A percentile compares a stretch with the other conserved stretches of the same genome.
phyloP scores from a whole-genome alignment of 2,888 invertebrate species.

The Ceriagrion tenellum region DNA sequence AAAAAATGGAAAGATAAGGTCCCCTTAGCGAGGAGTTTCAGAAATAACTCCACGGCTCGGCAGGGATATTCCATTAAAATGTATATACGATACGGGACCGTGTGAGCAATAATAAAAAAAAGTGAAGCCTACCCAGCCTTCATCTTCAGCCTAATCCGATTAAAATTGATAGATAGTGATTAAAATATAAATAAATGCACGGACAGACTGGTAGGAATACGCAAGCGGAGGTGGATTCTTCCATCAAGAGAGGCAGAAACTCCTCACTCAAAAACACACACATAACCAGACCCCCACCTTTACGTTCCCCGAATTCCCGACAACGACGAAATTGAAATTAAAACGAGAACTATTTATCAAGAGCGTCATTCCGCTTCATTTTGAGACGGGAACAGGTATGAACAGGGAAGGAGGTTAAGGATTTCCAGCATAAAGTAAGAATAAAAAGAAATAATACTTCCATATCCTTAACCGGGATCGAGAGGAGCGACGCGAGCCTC shows the following conservation, averaged over 20 bases:
- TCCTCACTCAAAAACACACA: not conserved
- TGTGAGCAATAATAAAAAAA: not conserved
- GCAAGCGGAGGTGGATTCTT: not conserved
- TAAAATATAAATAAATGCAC: slow-evolving; percentile 9
- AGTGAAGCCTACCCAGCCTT: not conserved
- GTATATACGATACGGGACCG: not conserved
- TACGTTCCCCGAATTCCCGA: not conserved
- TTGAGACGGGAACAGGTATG: not conserved
- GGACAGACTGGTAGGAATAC: not conserved
- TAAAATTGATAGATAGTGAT: slow-evolving; percentile 28
- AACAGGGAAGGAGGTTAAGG: not conserved
- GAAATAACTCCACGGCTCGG: not conserved
- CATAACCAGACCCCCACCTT: not conserved
- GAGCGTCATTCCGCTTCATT: not conserved
- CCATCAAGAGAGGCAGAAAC: slow-evolving; percentile 15
- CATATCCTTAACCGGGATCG: not conserved
- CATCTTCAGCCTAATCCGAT: not conserved
- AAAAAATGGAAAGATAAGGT: not conserved
- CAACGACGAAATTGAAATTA: not conserved
- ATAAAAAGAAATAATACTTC: not conserved
- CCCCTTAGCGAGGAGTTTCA: not conserved
- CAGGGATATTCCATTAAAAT: slow-evolving; percentile 30
- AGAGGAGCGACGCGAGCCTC: not conserved
- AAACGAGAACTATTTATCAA: slow-evolving; percentile 25
- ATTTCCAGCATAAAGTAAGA: too few species aligned